These are phyloP conservation scores for Macrocentrus cingulum DNA, from an alignment of 1,140 invertebrate genomes.

Conservation along the genomic window DNA sequence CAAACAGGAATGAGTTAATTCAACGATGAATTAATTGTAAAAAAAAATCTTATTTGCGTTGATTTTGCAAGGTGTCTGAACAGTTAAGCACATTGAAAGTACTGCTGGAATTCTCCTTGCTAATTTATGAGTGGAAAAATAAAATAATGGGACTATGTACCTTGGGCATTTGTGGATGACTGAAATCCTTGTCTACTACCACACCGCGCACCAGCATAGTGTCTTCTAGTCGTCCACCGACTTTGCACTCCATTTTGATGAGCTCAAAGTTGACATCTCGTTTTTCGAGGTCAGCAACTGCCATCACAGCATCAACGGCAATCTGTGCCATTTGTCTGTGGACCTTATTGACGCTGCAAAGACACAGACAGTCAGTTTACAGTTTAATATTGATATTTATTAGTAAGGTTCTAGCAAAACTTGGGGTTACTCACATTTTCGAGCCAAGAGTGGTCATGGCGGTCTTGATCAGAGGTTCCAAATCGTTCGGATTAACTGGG, in stretches of 20 bases:
- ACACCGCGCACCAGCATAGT: slow-evolving; percentile 96
- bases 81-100: slow-evolving; percentile 25
- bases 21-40: background rate
- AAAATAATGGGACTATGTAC: slow-evolving; percentile 50
- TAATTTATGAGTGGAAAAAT: slow-evolving; percentile 11
- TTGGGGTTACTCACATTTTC: slow-evolving; percentile 77
- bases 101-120: slow-evolving; percentile 34
- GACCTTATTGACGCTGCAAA: slow-evolving; percentile 75
- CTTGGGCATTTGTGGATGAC: slow-evolving; percentile 99
- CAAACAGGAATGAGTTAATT: slow-evolving; percentile 4
- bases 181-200: slow-evolving; percentile 98
- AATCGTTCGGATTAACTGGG: slow-evolving; percentile 78
- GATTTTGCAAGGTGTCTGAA: slow-evolving; percentile 33
- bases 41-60: slow-evolving; percentile 15
- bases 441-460: slow-evolving; percentile 99
- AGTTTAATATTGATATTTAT: background rate
- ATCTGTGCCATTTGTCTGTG: slow-evolving; percentile 98
- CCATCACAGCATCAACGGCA: slow-evolving; percentile 93
- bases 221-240: slow-evolving; percentile 96
- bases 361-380: slow-evolving; percentile 16
- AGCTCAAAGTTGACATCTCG: slow-evolving; percentile 99
- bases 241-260: slow-evolving; percentile 98
- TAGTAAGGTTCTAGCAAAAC: slow-evolving; percentile 22
- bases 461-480: slow-evolving; percentile 88
- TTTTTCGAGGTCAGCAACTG: slow-evolving; percentile 91